Evolutionary conservation across 1,140 invertebrate genomes (phyloP), one percentile per base, ranked within the genome.

Genomic region (Globodera ellingtonae): DNA sequence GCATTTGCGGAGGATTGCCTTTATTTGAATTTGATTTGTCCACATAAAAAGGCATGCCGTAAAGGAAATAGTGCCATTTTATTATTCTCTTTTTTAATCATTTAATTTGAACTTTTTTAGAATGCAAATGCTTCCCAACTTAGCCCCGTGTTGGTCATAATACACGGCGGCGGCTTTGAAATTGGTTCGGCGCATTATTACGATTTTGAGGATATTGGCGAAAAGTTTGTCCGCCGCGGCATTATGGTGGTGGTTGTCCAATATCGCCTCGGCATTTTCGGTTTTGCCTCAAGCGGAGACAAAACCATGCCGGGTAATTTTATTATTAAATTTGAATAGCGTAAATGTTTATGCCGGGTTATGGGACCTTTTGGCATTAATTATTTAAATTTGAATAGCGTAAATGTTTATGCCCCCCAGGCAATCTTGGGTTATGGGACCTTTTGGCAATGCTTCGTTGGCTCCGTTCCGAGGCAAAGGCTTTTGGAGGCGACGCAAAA

Each of bases 401-500:
- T 35, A 35, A 47, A 7, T 48, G 9, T n/a, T 76, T 10, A 4
- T 76, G n/a, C 9, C 52, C n/a, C 21, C 18, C 18, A 44, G 90
- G 90, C 10, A 91, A 91, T 78, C 85, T 84, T 62, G 90, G 87
- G 7, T 70, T 90, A 4, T 89, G 86, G 80, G 90, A 90, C 81
- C 87, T 89, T 82, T 72, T 75, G 56, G 44, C 80, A 46, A 87
- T 89, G 18, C 79, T 90, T 9, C 69, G 83, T 67, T 90, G 89
- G 89, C 80, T 90, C 59, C 85, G 83, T 52, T 65, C 86, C n/a
- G 89, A 90, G 78, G 92, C 92, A 59, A 79, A 80, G 0, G 83
- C 88, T 4, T 93, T 93, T 80, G 92, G 92, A 4, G 92, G 92
- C 0, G 90, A 93, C 59, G 8, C 44, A 46, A 69, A 52, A 6